Evolutionary conservation across 2,113 vertebrate species (phyloP).

Genomic region (Fukomys damarensis): DNA sequence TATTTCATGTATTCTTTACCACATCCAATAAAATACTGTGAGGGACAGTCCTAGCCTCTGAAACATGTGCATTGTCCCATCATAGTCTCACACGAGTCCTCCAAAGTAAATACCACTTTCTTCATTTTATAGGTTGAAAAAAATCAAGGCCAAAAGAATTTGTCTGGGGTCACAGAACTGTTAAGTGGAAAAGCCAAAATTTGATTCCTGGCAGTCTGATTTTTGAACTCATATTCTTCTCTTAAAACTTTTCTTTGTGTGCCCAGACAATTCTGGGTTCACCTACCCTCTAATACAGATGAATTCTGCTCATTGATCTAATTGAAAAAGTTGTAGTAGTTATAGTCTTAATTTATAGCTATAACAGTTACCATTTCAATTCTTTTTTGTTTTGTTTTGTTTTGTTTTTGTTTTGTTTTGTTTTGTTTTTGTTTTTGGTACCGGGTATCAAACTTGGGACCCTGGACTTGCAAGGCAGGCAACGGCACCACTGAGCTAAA

Average conservation of each 20-base stretch:
- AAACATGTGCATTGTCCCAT: background rate
- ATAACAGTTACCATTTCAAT: background rate
- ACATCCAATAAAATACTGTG: background rate
- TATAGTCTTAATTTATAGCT: background rate
- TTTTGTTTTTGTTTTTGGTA: no score
- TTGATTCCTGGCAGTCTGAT: background rate
- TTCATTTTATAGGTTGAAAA: background rate
- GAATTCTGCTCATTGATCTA: background rate
- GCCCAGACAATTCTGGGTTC: background rate
- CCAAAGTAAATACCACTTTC: background rate
- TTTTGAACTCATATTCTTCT: background rate
- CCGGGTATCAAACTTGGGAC: no score
- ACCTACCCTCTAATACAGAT: background rate
- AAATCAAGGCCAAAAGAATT: constrained; percentile 9
- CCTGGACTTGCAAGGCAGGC: no score
- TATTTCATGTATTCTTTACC: background rate
- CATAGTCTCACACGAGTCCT: background rate
- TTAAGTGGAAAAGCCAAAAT: background rate
- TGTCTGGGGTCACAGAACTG: background rate
- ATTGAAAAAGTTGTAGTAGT: background rate
- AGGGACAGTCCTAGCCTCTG: background rate
- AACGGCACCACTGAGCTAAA: no score
- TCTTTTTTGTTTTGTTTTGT: background rate
- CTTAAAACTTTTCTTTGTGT: background rate
- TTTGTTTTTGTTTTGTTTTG: no score